Base-by-base conservation (phyloP, 2,888 invertebrate genomes). In the Chaetogeoica ovagalla region DNA sequence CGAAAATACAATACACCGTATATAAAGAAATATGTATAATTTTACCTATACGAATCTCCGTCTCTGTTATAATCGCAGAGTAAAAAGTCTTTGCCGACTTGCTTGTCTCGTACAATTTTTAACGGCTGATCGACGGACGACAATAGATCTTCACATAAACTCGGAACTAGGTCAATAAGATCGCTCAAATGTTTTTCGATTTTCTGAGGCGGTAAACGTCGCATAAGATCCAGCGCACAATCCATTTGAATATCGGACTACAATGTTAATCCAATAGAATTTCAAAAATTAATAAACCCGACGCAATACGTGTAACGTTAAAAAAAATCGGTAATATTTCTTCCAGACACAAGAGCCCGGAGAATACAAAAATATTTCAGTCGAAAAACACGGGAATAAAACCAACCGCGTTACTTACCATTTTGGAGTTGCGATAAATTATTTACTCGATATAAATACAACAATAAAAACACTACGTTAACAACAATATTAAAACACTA, bases 61-160 rank as follows among this genome's bases (percentile, higher is more conserved):
- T 99, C 99, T 84, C 99, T 91, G 87, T 99, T 99, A 86, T 99
- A 99, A 88, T 99, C 99, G 87, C 99, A 99, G 37, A 99, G 88
- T 82, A 99, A 89, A 87, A 98, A 99, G 87, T 99, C 98, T 87
- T 96, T 97, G 70, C 98, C 98, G 83, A 93, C 93, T 85, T 93
- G 93, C 86, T 94, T 94, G 87, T 99, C 98, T 87, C 93, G 92
- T 82, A 97, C 97, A 85, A 99, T 96, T 89, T 98, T 98, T 83
- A 99, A 88, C 3, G 99, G 99, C 87, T 98, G 98, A 88, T 99
- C 98, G 21, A 99, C 97, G 0, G 97, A 97, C 13, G 97, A 97
- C 68, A 99, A 88, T 82, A 99, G 89, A 88, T 98, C 98, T 88
- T 99, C 98, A 87, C 97, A 98, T 83, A 99, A 90, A 87, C 91